Evolutionary conservation across 30 jellyfish, hydroid and myxozoan genomes (phyloP), one percentile per base, ranked within the genome.

Genomic region (Pseudorhiza aurosa): DNA sequence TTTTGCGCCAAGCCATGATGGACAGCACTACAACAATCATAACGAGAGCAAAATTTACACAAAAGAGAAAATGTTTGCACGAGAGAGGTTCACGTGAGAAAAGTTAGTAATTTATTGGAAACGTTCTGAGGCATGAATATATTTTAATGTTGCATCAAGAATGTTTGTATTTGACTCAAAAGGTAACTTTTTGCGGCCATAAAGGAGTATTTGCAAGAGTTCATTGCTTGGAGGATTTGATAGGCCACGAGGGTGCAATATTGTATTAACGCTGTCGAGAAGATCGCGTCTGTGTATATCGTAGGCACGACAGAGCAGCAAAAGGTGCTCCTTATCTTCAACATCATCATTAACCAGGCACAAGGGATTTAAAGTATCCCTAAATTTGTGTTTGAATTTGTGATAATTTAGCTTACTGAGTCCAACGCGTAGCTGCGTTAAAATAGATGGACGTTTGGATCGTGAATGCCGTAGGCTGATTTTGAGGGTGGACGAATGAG

Each of bases 351-450:
- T 68, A 1, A 68, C 42, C 46, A 35, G 65, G 82, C 82, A 35
- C 83, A 69, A 17, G 31, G 55, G 69, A 69, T 69, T 46, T 42
- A 69, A 19, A 69, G 83, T 44, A 47, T 44, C 83, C 25, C 51
- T 1, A 47, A 35, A 24, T 36, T 45, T 27, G 46, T 25, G 44
- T 22, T 22, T 57, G 18, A n/a, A 22, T 57, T 29, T 57, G 40
- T 57, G 72, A 22, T 7, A 65, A 32, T 69, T 73, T 18, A 73
- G 87, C 76, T 73, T 73, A 57, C 75, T 73, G 77, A 73, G 75
- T 51, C 88, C 88, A 55, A 75, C 88, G 28, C 68, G 75, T 50
- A 75, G 78, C 63, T 75, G 77, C 46, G 78, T 75, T 51, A 55
- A 47, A 59, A 53, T 58, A 40, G 88, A 56, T 44, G 58, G 43